Conservation (phyloP, 1,140 invertebrate genomes). For the Caenorhabditis remanei region DNA sequence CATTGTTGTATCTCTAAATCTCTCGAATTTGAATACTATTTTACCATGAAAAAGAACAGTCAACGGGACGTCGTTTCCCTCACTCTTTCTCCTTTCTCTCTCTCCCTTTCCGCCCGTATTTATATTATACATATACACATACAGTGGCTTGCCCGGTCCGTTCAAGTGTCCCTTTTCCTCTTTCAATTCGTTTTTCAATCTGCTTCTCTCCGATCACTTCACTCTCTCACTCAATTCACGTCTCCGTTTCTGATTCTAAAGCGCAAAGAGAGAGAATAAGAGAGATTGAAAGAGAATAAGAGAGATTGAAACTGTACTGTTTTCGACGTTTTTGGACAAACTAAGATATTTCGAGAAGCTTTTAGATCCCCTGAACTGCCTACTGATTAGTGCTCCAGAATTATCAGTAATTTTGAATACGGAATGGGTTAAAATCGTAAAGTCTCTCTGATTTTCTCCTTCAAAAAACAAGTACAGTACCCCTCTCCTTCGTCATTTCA, state of each 20-base stretch:
- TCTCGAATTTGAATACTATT: constrained; percentile 1
- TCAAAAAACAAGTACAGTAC: no score
- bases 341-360: no score
- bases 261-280: constrained; percentile 14
- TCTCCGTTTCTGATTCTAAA: constrained; percentile 50
- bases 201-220: constrained; percentile 4
- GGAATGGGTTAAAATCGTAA: no score
- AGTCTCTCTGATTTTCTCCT: no score
- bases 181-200: background rate
- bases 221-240: background rate
- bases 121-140: constrained; percentile 55
- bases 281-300: background rate
- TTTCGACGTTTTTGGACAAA: no score
- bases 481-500: no score
- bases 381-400: no score
- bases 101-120: constrained; percentile 16
- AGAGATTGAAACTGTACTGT: background rate
- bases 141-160: constrained; percentile 47
- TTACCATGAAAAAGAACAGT: constrained; percentile 33
- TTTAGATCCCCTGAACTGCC: no score
- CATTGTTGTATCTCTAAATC: constrained; percentile 5
- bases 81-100: background rate
- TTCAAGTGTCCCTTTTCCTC: constrained; percentile 36
- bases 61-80: constrained; percentile 29
- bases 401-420: no score